Conservation (phyloP, 2,797 vertebrate species). For the Phalloptychus januarius region DNA sequence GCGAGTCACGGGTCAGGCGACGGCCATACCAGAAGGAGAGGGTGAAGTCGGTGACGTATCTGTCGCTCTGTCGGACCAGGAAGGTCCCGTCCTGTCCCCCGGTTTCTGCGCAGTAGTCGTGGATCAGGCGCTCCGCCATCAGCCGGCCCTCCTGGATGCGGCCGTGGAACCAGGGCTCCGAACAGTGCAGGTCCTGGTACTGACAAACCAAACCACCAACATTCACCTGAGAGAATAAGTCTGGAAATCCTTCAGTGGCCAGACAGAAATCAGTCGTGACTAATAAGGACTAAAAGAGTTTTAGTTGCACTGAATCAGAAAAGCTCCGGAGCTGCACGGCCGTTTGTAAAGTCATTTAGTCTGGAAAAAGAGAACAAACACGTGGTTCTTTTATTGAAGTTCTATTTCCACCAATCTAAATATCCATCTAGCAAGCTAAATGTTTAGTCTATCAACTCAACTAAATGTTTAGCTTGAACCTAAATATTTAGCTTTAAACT, state of each 20-base stretch:
- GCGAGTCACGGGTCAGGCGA: background rate
- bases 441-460: background rate
- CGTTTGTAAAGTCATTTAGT: background rate
- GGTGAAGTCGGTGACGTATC: conserved; percentile 85
- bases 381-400: background rate
- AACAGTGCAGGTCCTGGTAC: conserved; percentile 82
- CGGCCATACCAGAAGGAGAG: conserved; percentile 93
- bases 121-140: conserved; percentile 89
- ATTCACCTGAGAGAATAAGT: background rate
- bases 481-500: background rate
- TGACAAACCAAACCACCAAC: conserved; percentile 14
- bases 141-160: conserved; percentile 85
- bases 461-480: background rate
- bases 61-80: conserved; percentile 91
- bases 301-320: background rate
- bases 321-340: too few species aligned
- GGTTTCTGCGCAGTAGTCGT: conserved; percentile 89
- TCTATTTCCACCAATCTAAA: background rate
- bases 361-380: too few species aligned
- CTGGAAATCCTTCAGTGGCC: background rate
- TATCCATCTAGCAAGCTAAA: background rate
- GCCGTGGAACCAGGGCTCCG: conserved; percentile 94
- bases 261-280: background rate
- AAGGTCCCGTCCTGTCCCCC: conserved; percentile 92
- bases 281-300: background rate